phyloP scores from a whole-genome alignment of 2,113 vertebrate genomes.

The Ptyas mucosa region DNA sequence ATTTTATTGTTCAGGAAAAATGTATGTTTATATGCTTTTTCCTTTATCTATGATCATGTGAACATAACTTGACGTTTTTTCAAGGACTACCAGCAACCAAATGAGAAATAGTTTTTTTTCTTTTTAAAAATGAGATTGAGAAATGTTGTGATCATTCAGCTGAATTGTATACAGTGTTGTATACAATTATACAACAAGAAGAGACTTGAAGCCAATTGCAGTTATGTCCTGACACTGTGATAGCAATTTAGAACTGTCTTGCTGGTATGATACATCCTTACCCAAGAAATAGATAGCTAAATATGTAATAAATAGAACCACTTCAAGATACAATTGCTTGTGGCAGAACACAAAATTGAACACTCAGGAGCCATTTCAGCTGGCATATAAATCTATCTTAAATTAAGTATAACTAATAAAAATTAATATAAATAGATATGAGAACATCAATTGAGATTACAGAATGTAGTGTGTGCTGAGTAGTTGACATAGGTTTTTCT shows the following conservation, averaged over 20 bases:
- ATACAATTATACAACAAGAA: slow-evolving; percentile 34
- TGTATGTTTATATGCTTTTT: slow-evolving; percentile 27
- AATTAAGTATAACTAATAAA: background rate
- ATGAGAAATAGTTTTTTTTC: background rate
- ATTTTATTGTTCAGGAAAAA: slow-evolving; percentile 18
- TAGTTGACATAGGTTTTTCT: background rate
- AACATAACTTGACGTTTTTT: slow-evolving; percentile 18
- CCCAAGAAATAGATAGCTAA: background rate
- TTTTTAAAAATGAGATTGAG: background rate
- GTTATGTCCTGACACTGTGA: slow-evolving; percentile 14
- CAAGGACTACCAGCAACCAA: background rate
- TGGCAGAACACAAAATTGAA: background rate
- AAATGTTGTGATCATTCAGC: slow-evolving; percentile 35
- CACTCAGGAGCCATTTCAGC: background rate
- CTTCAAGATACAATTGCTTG: background rate
- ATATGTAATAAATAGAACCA: background rate
- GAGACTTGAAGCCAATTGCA: background rate
- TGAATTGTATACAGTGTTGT: too few species aligned
- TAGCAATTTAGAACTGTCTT: slow-evolving; percentile 6
- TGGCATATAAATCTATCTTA: background rate
- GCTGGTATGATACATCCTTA: background rate
- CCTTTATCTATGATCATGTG: background rate
- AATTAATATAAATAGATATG: background rate
- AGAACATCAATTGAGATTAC: background rate
- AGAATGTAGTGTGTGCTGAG: background rate